A percentile compares a stretch with the other conserved stretches of the same genome.
Conservation (phyloP, 2,113 vertebrate genomes). For the Melozone crissalis region DNA sequence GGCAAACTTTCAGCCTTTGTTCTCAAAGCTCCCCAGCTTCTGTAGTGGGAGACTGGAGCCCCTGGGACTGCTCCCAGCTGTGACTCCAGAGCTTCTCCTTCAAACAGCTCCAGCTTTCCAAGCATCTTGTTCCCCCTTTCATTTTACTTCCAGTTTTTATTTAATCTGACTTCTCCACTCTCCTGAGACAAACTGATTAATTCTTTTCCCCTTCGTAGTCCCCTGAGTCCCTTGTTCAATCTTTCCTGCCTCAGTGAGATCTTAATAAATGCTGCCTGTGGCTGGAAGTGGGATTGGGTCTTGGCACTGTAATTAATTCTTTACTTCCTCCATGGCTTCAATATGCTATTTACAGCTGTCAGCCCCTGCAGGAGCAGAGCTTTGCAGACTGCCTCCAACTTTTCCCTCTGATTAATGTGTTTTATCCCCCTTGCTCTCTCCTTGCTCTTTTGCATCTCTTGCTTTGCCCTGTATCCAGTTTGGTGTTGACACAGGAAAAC, state of each 20-base stretch:
- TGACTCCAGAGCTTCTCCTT: background rate
- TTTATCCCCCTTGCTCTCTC: background rate
- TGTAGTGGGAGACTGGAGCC: background rate
- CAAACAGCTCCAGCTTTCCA: background rate
- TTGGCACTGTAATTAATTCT: constrained; percentile 63
- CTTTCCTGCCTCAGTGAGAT: constrained; percentile 62
- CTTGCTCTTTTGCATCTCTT: background rate
- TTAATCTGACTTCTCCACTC: constrained; percentile 54
- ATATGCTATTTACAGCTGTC: constrained; percentile 8
- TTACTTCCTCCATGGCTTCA: constrained; percentile 49
- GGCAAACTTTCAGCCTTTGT: background rate
- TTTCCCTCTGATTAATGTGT: constrained; percentile 9
- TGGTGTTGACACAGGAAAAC: background rate
- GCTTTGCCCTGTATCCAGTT: background rate
- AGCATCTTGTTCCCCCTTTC: background rate
- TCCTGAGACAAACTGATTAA: constrained; percentile 61
- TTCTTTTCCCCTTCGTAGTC: constrained; percentile 30
- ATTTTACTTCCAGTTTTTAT: constrained; percentile 41
- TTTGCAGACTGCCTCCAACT: constrained; percentile 42
- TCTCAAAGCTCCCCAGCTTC: background rate
- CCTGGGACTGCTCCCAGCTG: background rate
- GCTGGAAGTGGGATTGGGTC: constrained; percentile 56
- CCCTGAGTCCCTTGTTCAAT: constrained; percentile 44
- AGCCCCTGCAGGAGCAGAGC: background rate
- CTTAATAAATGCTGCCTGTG: constrained; percentile 68